Conservation (phyloP, 2,888 invertebrate species). For the Odontothrips loti region DNA sequence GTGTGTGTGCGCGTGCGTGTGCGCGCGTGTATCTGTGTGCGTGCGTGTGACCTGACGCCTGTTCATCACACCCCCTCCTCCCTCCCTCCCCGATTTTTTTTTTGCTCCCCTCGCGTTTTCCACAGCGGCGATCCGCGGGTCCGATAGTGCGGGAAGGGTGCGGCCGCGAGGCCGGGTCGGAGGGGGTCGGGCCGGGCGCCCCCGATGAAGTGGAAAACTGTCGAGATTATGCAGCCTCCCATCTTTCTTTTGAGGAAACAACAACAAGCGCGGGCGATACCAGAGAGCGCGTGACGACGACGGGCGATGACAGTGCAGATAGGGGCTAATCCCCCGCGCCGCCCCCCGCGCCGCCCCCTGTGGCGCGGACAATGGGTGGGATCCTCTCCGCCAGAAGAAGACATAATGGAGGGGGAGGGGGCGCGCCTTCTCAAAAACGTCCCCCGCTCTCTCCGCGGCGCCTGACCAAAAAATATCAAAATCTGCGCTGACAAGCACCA, state of each 20-base stretch:
- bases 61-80: background rate
- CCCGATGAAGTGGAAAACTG: background rate
- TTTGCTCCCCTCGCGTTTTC: background rate
- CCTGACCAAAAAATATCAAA: too few relatives aligned
- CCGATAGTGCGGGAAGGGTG: background rate
- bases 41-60: too few relatives aligned
- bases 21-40: too few relatives aligned
- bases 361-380: background rate
- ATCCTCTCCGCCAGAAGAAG: background rate
- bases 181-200: background rate
- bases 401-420: background rate
- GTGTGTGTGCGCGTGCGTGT: too few relatives aligned
- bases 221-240: background rate
- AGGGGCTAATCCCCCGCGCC: background rate
- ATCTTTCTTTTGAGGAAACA: background rate
- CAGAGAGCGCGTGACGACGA: background rate
- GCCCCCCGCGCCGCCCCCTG: background rate
- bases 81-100: background rate
- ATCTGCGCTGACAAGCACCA: too few relatives aligned
- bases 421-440: background rate
- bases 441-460: too few relatives aligned
- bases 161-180: too few relatives aligned
- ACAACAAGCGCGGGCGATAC: background rate
- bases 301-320: background rate
- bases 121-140: background rate